A percentile compares a stretch with the other conserved stretches of the same genome.
phyloP scores from a whole-genome alignment of 2,888 invertebrate species.

The Dastarcus helophoroides region DNA sequence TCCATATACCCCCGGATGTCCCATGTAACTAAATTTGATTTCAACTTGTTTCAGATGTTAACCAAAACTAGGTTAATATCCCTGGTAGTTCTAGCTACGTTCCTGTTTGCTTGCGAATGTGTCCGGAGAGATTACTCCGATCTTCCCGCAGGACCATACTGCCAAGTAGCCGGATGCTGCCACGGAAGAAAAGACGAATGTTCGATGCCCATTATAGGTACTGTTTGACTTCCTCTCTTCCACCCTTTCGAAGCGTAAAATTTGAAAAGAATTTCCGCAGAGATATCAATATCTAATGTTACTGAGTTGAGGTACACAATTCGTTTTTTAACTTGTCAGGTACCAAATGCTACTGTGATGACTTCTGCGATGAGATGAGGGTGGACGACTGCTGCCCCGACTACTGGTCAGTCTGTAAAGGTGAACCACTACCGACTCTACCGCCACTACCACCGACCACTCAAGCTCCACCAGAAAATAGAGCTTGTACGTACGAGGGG shows the following conservation, averaged over 20 bases:
- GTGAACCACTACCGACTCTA: constrained; percentile 25
- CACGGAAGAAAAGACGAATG: constrained; percentile 66
- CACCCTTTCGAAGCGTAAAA: too few relatives aligned
- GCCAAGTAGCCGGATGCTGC: constrained; percentile 56
- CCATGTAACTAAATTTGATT: too few relatives aligned
- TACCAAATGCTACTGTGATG: constrained; percentile 88
- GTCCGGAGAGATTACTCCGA: constrained; percentile 32
- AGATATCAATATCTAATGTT: too few relatives aligned
- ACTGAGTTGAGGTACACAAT: too few relatives aligned
- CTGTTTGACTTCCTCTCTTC: too few relatives aligned
- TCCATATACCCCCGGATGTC: too few relatives aligned
- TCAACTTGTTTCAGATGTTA: constrained; percentile 21
- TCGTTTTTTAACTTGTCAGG: too few relatives aligned
- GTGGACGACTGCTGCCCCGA: constrained; percentile 90
- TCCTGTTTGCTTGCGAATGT: constrained; percentile 8
- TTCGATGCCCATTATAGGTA: constrained; percentile 64
- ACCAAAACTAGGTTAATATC: constrained; percentile 10
- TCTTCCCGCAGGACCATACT: constrained; percentile 49
- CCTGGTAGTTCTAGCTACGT: constrained; percentile 5
- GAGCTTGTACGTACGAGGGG: constrained; percentile 45
- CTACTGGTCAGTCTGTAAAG: constrained; percentile 62
- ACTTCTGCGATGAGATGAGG: constrained; percentile 69
- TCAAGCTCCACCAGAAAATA: constrained; percentile 15
- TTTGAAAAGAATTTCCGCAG: too few relatives aligned
- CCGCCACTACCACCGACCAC: constrained; percentile 13